Evolutionary conservation across 1,140 invertebrate species (phyloP).

Genomic region (Hirudo medicinalis): DNA sequence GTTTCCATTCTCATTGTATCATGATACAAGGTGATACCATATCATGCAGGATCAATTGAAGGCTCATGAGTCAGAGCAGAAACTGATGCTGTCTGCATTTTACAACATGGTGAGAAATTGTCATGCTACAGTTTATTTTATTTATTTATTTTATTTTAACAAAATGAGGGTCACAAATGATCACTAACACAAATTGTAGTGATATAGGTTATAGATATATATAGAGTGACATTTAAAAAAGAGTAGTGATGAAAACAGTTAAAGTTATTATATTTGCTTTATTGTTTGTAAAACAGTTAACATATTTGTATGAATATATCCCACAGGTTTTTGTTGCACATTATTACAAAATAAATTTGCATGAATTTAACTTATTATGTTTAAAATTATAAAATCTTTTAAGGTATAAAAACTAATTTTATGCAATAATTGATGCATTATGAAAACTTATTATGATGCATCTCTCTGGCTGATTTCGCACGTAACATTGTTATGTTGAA

Average conservation of each 20-base stretch:
- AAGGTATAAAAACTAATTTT: too few relatives aligned
- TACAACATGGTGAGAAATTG: slow-evolving; percentile 3
- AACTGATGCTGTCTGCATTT: slow-evolving; percentile 3
- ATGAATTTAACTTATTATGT: background rate
- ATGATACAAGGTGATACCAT: background rate
- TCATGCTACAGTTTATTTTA: too few relatives aligned
- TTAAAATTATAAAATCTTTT: too few relatives aligned
- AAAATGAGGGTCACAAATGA: too few relatives aligned
- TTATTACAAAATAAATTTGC: background rate
- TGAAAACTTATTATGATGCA: background rate
- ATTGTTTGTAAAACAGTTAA: too few relatives aligned
- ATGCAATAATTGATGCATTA: background rate
- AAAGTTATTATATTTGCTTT: too few relatives aligned
- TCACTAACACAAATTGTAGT: too few relatives aligned
- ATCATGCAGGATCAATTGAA: slow-evolving; percentile 4
- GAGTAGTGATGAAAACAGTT: too few relatives aligned
- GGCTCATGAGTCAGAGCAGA: background rate
- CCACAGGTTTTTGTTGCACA: background rate
- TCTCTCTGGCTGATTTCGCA: slow-evolving; percentile 2
- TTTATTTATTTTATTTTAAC: too few relatives aligned
- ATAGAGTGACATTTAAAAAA: too few relatives aligned
- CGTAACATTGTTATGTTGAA: too few relatives aligned
- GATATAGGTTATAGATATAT: too few relatives aligned
- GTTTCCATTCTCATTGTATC: background rate
- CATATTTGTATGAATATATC: background rate